Conservation (phyloP, 2,113 vertebrate genomes). For the Picathartes gymnocephalus region DNA sequence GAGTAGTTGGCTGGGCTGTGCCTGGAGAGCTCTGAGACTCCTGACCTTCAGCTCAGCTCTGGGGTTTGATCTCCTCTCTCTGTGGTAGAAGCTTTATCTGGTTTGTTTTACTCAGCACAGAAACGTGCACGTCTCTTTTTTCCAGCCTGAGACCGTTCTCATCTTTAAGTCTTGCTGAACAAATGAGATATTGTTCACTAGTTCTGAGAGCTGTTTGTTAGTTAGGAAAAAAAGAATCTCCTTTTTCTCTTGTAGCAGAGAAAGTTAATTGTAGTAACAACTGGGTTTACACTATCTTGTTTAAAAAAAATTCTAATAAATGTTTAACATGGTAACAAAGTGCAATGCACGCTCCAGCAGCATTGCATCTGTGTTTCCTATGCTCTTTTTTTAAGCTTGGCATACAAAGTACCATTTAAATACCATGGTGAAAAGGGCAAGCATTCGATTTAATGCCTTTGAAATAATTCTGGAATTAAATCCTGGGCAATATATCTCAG, state of each 20-base stretch:
- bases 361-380: slow-evolving; percentile 24
- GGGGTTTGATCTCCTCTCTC: background rate
- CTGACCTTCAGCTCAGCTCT: background rate
- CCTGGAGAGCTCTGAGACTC: background rate
- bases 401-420: slow-evolving; percentile 51
- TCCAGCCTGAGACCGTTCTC: background rate
- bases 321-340: slow-evolving; percentile 35
- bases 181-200: background rate
- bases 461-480: slow-evolving; percentile 60
- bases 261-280: background rate
- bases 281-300: background rate
- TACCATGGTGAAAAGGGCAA: slow-evolving; percentile 33
- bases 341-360: background rate
- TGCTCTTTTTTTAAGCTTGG: background rate
- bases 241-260: background rate
- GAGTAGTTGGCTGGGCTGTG: background rate
- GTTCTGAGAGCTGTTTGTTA: background rate
- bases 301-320: background rate
- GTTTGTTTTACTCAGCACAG: background rate
- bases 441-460: slow-evolving; percentile 38
- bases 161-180: background rate
- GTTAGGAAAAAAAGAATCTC: background rate
- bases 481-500: slow-evolving; percentile 22
- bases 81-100: background rate
- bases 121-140: background rate